Conservation (phyloP, 2,888 invertebrate genomes). For the Oxyteleia sp. region DNA sequence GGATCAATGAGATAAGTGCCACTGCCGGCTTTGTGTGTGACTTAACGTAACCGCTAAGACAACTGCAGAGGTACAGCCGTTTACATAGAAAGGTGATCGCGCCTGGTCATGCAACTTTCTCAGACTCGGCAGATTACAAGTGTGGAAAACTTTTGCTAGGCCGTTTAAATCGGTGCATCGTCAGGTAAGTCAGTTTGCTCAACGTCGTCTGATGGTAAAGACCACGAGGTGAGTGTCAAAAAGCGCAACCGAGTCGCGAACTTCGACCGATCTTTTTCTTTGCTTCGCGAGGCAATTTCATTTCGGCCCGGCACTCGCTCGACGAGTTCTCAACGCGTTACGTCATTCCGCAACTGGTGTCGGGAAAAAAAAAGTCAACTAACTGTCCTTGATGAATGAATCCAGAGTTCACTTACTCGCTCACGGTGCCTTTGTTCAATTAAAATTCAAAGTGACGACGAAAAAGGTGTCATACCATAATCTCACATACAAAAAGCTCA, state of each 20-base stretch:
- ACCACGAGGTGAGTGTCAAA: conserved; percentile 59
- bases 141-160: conserved; percentile 69
- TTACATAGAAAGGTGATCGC: conserved; percentile 71
- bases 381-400: no score
- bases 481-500: no score
- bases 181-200: conserved; percentile 53
- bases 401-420: no score
- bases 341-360: no score
- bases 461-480: no score
- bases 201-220: conserved; percentile 56
- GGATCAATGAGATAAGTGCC: conserved; percentile 60
- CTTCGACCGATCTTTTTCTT: background rate
- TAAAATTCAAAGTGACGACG: no score
- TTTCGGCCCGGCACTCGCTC: no score
- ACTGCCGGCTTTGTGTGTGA: conserved; percentile 46
- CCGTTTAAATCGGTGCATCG: conserved; percentile 72
- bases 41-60: conserved; percentile 52
- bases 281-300: no score
- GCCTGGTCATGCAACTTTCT: conserved; percentile 73
- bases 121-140: conserved; percentile 66
- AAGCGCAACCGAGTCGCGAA: background rate
- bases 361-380: no score
- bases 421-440: no score
- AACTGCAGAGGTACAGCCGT: conserved; percentile 50
- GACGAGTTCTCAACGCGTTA: no score